These are phyloP conservation scores for Aepyceros melampus DNA, from an alignment of 2,113 vertebrate species.

Conservation along the genomic window DNA sequence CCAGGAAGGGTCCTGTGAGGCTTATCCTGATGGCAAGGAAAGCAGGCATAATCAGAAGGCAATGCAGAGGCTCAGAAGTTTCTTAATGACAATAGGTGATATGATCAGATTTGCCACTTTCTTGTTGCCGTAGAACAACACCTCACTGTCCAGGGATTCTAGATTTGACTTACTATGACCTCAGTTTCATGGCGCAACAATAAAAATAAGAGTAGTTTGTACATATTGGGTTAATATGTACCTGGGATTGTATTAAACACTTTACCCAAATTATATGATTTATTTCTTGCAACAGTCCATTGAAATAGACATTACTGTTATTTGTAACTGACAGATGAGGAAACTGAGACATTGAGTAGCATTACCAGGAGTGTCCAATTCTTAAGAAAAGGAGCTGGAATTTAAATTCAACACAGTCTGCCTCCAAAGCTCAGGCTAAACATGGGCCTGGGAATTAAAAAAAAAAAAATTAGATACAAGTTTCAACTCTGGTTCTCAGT, in stretches of 20 bases:
- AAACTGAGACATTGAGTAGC: background rate
- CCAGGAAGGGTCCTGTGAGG: background rate
- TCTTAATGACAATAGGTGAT: background rate
- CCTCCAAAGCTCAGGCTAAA: background rate
- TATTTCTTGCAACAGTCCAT: background rate
- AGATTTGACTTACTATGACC: background rate
- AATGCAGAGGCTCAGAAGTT: background rate
- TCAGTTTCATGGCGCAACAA: background rate
- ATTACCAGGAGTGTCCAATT: background rate
- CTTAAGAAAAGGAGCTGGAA: background rate
- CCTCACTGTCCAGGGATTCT: background rate
- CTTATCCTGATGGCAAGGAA: background rate
- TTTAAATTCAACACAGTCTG: background rate
- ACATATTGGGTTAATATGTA: background rate
- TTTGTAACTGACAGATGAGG: background rate
- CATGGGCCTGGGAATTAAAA: background rate
- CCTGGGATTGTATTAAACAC: background rate
- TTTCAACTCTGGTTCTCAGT: background rate
- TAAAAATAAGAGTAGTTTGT: background rate
- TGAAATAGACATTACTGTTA: background rate
- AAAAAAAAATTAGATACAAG: background rate
- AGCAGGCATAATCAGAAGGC: background rate
- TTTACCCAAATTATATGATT: background rate
- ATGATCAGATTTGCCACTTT: background rate
- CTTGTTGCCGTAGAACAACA: background rate